Conservation (phyloP, 2,797 vertebrate genomes). For the Myotis findleyi region DNA sequence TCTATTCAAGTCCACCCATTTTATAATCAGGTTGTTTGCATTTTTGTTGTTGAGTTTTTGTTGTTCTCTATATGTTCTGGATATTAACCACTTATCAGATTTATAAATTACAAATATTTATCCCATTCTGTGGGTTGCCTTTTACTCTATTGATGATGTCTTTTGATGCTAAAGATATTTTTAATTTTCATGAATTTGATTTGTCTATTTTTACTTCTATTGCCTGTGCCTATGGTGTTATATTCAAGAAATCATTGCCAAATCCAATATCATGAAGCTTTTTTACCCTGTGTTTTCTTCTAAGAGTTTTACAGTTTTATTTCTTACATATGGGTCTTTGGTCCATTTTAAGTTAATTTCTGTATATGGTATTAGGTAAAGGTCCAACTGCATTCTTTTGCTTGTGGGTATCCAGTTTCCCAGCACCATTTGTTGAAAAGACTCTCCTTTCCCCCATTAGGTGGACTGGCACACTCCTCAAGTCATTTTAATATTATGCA, state of each 20-base stretch:
- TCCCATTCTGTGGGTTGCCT: not conserved
- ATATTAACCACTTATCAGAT: not conserved
- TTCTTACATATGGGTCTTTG: not conserved
- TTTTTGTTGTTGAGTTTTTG: not conserved
- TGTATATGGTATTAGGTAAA: not conserved
- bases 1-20: not conserved
- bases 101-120: not conserved
- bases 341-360: not conserved
- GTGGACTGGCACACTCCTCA: not conserved
- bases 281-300: not conserved
- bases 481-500: not conserved
- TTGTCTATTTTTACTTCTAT: not conserved
- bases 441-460: not conserved
- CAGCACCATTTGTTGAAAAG: not conserved
- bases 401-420: too few species aligned
- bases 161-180: not conserved
- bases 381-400: not conserved
- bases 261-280: not conserved
- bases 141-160: not conserved
- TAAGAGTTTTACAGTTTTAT: not conserved
- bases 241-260: not conserved
- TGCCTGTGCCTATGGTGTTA: not conserved
- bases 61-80: not conserved
- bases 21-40: not conserved
- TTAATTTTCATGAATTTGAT: constrained; percentile 22